phyloP scores from a whole-genome alignment of 2,113 vertebrate genomes.

The Python bivittatus region DNA sequence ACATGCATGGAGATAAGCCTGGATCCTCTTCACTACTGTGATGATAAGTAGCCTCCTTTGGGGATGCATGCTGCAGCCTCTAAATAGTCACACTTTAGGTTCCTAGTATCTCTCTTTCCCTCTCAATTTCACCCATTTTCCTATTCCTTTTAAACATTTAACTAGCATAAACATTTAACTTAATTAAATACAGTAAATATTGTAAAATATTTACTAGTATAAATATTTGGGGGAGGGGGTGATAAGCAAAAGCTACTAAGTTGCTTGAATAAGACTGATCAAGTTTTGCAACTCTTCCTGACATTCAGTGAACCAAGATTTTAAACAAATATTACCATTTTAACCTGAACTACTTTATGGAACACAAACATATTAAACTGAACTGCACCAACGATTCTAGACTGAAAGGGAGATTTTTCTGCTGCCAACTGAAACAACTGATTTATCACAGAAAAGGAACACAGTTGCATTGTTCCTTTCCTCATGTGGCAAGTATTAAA shows the following conservation, averaged over 20 bases:
- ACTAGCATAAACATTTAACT: too few species aligned
- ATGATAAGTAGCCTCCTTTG: too few species aligned
- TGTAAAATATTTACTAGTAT: too few species aligned
- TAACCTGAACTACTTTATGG: neutral
- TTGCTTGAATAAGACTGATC: slow-evolving; percentile 35
- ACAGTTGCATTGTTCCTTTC: neutral
- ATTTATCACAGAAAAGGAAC: neutral
- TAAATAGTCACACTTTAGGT: too few species aligned
- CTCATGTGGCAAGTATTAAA: neutral
- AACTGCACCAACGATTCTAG: neutral
- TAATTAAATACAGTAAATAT: too few species aligned
- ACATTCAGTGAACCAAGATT: slow-evolving; percentile 52
- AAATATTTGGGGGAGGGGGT: too few species aligned
- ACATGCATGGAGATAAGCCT: too few species aligned
- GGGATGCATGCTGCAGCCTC: too few species aligned
- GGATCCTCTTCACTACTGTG: too few species aligned
- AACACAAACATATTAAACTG: slow-evolving; percentile 12
- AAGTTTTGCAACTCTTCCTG: slow-evolving; percentile 34
- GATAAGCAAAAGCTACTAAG: slow-evolving; percentile 48
- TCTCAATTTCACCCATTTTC: too few species aligned
- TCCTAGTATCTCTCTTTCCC: too few species aligned
- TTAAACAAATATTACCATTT: slow-evolving; percentile 29
- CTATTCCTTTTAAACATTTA: too few species aligned
- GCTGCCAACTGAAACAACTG: neutral
- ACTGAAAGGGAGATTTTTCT: neutral